phyloP scores from a whole-genome alignment of 2,113 vertebrate genomes.

The Hemiprocne comata region DNA sequence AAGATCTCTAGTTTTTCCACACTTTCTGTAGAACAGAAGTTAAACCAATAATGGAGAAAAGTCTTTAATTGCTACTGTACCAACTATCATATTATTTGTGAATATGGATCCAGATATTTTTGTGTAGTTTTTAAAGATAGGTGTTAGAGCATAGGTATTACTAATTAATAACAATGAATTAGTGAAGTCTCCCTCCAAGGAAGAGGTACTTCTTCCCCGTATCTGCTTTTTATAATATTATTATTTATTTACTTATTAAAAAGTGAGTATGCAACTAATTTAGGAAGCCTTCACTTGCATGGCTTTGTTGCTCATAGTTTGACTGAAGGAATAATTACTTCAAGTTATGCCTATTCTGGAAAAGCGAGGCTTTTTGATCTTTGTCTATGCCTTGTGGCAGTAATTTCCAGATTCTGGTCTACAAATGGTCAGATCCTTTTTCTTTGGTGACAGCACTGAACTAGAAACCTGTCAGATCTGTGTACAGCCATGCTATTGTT shows the following conservation, averaged over 20 bases:
- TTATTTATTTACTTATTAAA: not conserved
- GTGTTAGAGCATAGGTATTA: not conserved
- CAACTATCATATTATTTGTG: not conserved
- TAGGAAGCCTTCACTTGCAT: not conserved
- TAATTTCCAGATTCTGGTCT: not conserved
- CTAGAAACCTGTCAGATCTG: not conserved
- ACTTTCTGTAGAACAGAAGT: not conserved
- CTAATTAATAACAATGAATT: not conserved
- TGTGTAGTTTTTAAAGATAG: not conserved
- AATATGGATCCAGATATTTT: not conserved
- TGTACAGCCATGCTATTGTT: not conserved
- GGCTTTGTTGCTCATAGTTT: not conserved
- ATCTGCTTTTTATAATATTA: not conserved
- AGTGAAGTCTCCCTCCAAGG: not conserved
- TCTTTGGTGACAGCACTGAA: not conserved
- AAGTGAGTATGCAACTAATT: not conserved
- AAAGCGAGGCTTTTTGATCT: not conserved
- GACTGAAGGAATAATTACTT: not conserved
- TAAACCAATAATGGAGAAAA: not conserved
- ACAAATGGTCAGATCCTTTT: not conserved
- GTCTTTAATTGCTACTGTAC: not conserved
- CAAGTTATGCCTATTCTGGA: not conserved
- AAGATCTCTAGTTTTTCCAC: not conserved
- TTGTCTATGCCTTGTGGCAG: not conserved
- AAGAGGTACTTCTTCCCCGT: not conserved